Percentiles rank a stretch among this genome's conserved stretches.
Conservation (phyloP, 2,888 invertebrate species). For the Ernsta delagoae region DNA sequence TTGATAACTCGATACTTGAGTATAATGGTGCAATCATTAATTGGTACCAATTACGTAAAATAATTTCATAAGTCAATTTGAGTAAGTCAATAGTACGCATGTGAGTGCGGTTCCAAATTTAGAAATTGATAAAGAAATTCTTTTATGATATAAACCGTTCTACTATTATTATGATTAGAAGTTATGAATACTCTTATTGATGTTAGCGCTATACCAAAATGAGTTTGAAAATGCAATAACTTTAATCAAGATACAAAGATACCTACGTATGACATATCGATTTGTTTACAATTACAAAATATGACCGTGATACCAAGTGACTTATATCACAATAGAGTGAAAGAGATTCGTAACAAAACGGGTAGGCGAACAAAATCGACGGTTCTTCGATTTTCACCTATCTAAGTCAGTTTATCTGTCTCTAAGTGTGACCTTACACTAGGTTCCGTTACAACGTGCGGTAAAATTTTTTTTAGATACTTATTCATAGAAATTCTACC, state of each 20-base stretch:
- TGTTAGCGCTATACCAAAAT: too few relatives aligned
- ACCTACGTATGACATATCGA: slow-evolving; percentile 13
- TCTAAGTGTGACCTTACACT: neutral
- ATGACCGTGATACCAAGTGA: slow-evolving; percentile 32
- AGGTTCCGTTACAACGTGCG: too few relatives aligned
- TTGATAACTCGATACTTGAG: too few relatives aligned
- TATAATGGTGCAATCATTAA: slow-evolving; percentile 13
- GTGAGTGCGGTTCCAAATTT: too few relatives aligned
- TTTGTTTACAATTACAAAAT: slow-evolving; percentile 38
- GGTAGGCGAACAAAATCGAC: slow-evolving; percentile 59
- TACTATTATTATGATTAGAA: too few relatives aligned
- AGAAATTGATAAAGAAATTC: too few relatives aligned
- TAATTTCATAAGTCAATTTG: slow-evolving; percentile 19
- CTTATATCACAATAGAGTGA: slow-evolving; percentile 27
- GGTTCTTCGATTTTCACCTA: slow-evolving; percentile 57
- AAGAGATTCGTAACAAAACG: slow-evolving; percentile 42
- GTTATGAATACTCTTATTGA: too few relatives aligned
- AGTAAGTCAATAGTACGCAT: too few relatives aligned
- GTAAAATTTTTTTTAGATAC: too few relatives aligned
- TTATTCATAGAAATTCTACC: too few relatives aligned
- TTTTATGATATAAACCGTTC: too few relatives aligned
- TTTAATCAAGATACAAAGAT: neutral
- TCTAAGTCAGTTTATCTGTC: slow-evolving; percentile 20
- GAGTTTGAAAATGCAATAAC: neutral
- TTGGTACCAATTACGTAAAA: slow-evolving; percentile 28